phyloP scores from a whole-genome alignment of 2,797 vertebrate species.

The Phataginus tricuspis region DNA sequence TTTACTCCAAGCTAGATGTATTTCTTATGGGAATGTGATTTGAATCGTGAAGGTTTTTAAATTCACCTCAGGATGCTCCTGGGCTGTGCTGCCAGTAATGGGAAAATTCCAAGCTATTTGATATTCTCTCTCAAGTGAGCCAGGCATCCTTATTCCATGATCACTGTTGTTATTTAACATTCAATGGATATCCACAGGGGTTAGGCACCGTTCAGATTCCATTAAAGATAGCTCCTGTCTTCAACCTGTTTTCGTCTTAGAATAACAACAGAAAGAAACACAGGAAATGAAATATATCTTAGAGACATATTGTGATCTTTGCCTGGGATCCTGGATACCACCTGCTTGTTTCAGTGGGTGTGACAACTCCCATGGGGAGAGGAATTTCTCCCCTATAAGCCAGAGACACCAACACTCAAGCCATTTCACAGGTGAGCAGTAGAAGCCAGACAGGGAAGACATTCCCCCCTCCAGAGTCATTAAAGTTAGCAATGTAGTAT shows the following conservation, averaged over 20 bases:
- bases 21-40: conserved; percentile 67
- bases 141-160: background rate
- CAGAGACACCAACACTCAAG: background rate
- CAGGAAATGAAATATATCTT: background rate
- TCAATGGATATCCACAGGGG: background rate
- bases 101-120: conserved; percentile 71
- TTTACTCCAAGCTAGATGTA: conserved; percentile 25
- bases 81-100: background rate
- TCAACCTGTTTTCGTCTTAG: background rate
- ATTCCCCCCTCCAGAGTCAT: background rate
- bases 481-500: background rate
- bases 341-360: background rate
- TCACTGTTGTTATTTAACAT: conserved; percentile 59
- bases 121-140: conserved; percentile 56
- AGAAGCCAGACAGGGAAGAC: background rate
- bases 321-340: background rate
- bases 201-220: conserved; percentile 24
- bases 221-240: conserved; percentile 50
- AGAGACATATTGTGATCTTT: background rate
- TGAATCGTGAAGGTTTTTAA: conserved; percentile 63
- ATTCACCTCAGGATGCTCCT: conserved; percentile 69
- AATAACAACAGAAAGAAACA: conserved; percentile 37
- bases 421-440: background rate
- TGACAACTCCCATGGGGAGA: background rate
- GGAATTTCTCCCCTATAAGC: background rate